These are phyloP conservation scores for Macrobrachium nipponense DNA, from an alignment of 1,140 invertebrate genomes.

Conservation along the genomic window DNA sequence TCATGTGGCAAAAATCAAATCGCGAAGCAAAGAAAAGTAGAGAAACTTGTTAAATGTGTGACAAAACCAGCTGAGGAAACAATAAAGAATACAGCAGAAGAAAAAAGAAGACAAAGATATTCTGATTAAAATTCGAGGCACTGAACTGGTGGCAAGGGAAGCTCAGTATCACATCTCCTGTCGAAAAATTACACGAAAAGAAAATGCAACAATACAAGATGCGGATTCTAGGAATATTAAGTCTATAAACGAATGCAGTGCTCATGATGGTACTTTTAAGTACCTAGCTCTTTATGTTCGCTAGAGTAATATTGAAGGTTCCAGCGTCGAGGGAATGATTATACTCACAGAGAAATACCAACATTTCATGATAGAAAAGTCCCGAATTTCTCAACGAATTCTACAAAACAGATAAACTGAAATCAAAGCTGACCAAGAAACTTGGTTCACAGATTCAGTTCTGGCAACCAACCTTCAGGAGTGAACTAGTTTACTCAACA, in stretches of 20 bases:
- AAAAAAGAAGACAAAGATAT: no score
- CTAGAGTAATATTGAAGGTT: slow-evolving; percentile 6
- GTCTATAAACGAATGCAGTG: not conserved
- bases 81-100: no score
- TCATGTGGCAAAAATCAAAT: no score
- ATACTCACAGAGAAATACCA: slow-evolving; percentile 30
- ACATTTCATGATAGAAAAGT: slow-evolving; percentile 29
- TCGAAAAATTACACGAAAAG: no score
- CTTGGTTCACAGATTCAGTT: slow-evolving; percentile 15
- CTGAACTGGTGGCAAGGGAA: no score
- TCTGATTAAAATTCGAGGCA: no score
- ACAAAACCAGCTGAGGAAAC: no score
- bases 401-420: slow-evolving; percentile 19
- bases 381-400: not conserved
- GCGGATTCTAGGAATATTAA: not conserved
- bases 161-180: no score
- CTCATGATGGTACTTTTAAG: no score
- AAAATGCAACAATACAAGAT: not conserved
- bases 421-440: slow-evolving; percentile 16
- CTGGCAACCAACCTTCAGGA: slow-evolving; percentile 24
- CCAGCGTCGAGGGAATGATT: no score
- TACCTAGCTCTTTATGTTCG: not conserved
- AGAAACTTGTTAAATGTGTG: no score
- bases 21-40: no score
- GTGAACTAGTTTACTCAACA: slow-evolving; percentile 6